These are phyloP conservation scores for Sphaerodactylus townsendi DNA, from an alignment of 2,113 vertebrate species.

Conservation along the genomic window DNA sequence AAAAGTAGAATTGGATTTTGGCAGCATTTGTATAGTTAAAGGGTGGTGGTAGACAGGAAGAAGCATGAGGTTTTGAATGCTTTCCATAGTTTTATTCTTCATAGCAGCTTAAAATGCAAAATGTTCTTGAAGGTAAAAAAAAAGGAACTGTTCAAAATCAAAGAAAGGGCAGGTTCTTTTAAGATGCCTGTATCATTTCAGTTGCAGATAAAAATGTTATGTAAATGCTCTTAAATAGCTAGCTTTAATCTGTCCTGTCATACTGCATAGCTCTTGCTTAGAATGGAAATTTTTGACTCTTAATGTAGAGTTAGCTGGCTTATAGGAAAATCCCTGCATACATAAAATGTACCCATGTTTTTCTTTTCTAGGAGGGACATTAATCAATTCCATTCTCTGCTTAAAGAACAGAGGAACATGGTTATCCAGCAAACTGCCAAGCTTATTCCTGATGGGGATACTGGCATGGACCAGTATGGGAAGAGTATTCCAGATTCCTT, in stretches of 20 bases:
- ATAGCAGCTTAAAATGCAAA: background rate
- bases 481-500: too few relatives aligned
- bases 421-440: background rate
- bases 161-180: constrained; percentile 47
- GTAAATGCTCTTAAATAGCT: constrained; percentile 42
- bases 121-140: constrained; percentile 29
- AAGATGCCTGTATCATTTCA: constrained; percentile 25
- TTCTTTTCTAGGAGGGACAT: rapidly evolving
- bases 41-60: background rate
- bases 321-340: constrained; percentile 4
- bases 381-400: constrained; percentile 30
- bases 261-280: constrained; percentile 8
- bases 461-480: background rate
- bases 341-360: background rate
- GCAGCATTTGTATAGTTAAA: constrained; percentile 28
- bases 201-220: constrained; percentile 48
- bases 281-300: constrained; percentile 44
- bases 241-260: constrained; percentile 48
- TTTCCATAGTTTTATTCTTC: constrained; percentile 19
- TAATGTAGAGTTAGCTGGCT: constrained; percentile 51
- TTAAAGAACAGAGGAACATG: constrained; percentile 34
- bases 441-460: background rate
- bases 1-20: constrained; percentile 10
- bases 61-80: background rate
- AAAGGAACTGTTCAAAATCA: constrained; percentile 35